Evolutionary conservation across 2,113 vertebrate genomes (phyloP).

Genomic region (Nanger granti): DNA sequence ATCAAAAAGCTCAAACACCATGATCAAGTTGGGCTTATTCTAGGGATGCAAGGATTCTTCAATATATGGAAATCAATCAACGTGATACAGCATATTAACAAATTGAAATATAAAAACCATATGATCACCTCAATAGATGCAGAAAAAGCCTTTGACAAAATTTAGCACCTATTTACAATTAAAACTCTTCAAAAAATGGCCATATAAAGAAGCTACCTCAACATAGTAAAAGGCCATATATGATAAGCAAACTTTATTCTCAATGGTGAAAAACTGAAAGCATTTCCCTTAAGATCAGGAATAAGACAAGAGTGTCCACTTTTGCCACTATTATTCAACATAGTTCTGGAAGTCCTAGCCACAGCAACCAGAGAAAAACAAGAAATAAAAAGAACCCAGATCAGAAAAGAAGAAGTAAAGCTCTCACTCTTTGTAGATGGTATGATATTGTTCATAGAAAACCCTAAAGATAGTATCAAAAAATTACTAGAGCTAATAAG

Average conservation of each 20-base stretch:
- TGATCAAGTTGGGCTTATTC: background rate
- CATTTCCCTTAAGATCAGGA: background rate
- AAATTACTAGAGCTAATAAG: too few relatives aligned
- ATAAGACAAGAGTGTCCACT: background rate
- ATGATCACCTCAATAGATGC: background rate
- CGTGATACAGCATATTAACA: background rate
- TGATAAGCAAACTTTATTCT: background rate
- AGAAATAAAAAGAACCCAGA: background rate
- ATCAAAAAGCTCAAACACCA: background rate
- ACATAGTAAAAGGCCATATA: background rate
- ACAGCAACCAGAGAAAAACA: background rate
- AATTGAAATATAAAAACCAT: background rate
- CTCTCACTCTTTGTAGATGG: background rate
- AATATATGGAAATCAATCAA: background rate
- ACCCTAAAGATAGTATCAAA: background rate
- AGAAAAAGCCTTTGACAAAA: background rate
- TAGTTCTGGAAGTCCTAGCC: background rate
- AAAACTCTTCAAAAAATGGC: background rate
- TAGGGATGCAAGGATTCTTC: background rate
- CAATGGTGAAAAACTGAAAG: background rate
- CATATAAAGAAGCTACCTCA: background rate
- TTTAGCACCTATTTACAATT: background rate
- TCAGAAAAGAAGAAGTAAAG: background rate
- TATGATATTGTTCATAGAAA: background rate
- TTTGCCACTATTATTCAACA: background rate